phyloP scores from a whole-genome alignment of 2,888 invertebrate genomes.

The Drosophila kokeensis region DNA sequence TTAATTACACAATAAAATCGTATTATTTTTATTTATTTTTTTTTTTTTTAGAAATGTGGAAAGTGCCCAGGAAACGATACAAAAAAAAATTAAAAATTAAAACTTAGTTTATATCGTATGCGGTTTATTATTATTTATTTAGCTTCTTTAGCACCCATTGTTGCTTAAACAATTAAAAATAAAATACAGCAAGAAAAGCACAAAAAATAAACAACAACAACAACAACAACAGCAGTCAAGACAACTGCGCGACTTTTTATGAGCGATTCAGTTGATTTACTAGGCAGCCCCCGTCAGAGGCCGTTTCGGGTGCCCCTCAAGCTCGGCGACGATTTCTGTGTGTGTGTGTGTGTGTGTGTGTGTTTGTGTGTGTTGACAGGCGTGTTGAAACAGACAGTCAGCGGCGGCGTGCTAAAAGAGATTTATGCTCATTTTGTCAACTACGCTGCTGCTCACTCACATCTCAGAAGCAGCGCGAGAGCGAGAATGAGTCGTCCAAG shows the following conservation, averaged over 20 bases:
- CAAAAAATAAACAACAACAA: slow-evolving; percentile 30
- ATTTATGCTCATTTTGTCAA: slow-evolving; percentile 80
- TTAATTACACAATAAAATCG: slow-evolving; percentile 66
- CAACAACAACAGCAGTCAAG: slow-evolving; percentile 38
- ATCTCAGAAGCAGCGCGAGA: slow-evolving; percentile 10
- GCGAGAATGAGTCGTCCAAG: slow-evolving; percentile 1
- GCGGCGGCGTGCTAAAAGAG: slow-evolving; percentile 77
- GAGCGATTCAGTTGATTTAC: slow-evolving; percentile 80
- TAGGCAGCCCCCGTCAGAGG: slow-evolving; percentile 70
- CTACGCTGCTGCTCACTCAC: slow-evolving; percentile 60
- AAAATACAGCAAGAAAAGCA: slow-evolving; percentile 48
- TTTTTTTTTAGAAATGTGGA: slow-evolving; percentile 33
- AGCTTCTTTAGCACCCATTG: slow-evolving; percentile 81
- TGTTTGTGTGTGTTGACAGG: slow-evolving; percentile 74
- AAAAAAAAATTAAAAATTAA: slow-evolving; percentile 23
- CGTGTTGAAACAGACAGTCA: slow-evolving; percentile 79
- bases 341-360: slow-evolving; percentile 16
- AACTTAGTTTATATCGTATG: slow-evolving; percentile 65
- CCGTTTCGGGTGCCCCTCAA: slow-evolving; percentile 49
- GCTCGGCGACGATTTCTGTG: slow-evolving; percentile 3
- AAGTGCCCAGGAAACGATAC: slow-evolving; percentile 69
- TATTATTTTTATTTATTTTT: slow-evolving; percentile 72
- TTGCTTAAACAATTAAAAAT: slow-evolving; percentile 82
- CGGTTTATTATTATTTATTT: slow-evolving; percentile 71
- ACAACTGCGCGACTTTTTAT: slow-evolving; percentile 71